Conservation (phyloP, 2,797 vertebrate genomes). For the Lophotriccus pileatus region DNA sequence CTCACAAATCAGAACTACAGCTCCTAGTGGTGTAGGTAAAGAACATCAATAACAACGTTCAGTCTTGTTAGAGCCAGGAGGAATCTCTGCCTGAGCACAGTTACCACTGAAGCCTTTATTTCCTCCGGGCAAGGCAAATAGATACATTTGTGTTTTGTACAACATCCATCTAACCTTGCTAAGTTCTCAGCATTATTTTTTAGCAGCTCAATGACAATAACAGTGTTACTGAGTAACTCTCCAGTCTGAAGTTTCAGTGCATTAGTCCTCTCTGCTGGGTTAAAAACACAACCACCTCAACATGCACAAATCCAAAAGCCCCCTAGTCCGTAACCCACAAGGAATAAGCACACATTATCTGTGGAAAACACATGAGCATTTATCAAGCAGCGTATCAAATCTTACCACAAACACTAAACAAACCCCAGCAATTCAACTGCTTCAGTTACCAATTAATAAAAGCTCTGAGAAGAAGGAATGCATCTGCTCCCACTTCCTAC, state of each 20-base stretch:
- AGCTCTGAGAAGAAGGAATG: not conserved
- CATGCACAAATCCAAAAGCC: not conserved
- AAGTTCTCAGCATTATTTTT: not conserved
- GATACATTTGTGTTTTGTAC: not conserved
- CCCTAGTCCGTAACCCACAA: not conserved
- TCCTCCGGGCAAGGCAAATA: not conserved
- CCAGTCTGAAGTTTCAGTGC: not conserved
- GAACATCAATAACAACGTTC: not conserved
- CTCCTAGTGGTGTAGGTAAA: not conserved
- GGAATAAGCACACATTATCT: not conserved
- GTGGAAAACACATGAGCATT: not conserved
- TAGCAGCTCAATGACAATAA: not conserved
- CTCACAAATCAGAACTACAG: not conserved
- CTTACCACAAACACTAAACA: not conserved
- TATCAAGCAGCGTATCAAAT: not conserved
- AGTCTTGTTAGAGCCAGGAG: not conserved
- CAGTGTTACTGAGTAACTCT: slow-evolving; percentile 5
- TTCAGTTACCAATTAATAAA: slow-evolving; percentile 26
- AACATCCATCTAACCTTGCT: not conserved
- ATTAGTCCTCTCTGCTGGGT: not conserved
- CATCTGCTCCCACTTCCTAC: not conserved
- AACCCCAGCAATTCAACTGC: not conserved
- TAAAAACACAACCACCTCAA: not conserved
- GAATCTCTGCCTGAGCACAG: not conserved
- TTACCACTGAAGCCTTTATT: not conserved